Percentiles rank a stretch among this genome's conserved stretches.
phyloP scores from a whole-genome alignment of 2,797 vertebrate species.

The Danio kyathit region DNA sequence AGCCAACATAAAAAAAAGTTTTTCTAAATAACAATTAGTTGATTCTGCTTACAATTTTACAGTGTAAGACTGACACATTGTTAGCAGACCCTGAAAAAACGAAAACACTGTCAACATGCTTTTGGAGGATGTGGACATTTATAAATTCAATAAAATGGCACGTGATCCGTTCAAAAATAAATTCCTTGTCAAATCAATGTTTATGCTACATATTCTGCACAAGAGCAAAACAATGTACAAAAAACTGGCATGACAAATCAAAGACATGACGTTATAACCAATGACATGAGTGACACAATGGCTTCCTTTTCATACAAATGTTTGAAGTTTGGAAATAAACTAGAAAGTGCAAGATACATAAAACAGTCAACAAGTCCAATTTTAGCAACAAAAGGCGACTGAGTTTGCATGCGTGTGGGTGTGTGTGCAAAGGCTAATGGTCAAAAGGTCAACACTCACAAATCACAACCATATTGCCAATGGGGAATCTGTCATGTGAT shows the following conservation, averaged over 20 bases:
- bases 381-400: constrained; percentile 36
- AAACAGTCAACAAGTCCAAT: constrained; percentile 30
- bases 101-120: background rate
- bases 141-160: background rate
- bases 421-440: constrained; percentile 11
- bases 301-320: constrained; percentile 39
- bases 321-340: constrained; percentile 45
- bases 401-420: background rate
- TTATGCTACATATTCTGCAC: constrained; percentile 1
- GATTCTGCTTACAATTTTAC: too few species aligned
- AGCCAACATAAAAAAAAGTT: too few species aligned
- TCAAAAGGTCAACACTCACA: constrained; percentile 43
- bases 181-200: constrained; percentile 15
- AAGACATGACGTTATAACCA: background rate
- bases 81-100: background rate
- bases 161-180: constrained; percentile 4
- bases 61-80: background rate
- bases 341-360: constrained; percentile 6
- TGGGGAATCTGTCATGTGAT: constrained; percentile 45
- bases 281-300: constrained; percentile 34
- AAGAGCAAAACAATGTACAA: constrained; percentile 24
- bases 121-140: background rate
- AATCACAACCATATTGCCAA: constrained; percentile 5
- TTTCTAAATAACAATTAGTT: too few species aligned
- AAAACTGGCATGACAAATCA: constrained; percentile 12